phyloP scores from a whole-genome alignment of 2,888 invertebrate species.

The Callyntrura guangdongensis region DNA sequence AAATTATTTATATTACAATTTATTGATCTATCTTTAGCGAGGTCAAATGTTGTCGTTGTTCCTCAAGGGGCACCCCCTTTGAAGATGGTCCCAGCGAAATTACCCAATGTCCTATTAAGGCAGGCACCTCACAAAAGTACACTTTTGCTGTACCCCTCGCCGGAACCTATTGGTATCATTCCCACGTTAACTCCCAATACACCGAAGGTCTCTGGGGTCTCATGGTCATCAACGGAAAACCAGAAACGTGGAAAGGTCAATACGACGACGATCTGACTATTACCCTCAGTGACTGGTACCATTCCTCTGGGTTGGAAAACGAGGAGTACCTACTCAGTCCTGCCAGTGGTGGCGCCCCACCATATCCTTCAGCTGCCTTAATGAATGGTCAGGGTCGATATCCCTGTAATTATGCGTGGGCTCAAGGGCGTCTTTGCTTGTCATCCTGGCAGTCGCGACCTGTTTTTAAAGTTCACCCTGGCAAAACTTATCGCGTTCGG shows the following conservation, averaged over 20 bases:
- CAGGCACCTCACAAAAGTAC: conserved; percentile 69
- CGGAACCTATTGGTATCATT: conserved; percentile 81
- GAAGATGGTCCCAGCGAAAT: conserved; percentile 79
- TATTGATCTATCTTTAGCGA: too few species aligned
- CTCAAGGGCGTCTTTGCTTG: conserved; percentile 38
- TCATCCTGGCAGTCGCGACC: conserved; percentile 39
- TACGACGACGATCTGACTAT: conserved; percentile 80
- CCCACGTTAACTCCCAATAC: conserved; percentile 80
- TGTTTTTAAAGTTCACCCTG: conserved; percentile 58
- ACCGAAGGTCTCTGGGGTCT: conserved; percentile 82
- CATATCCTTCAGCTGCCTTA: conserved; percentile 74
- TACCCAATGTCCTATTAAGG: conserved; percentile 77
- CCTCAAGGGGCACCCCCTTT: conserved; percentile 65
- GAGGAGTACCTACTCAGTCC: conserved; percentile 65
- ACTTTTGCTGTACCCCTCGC: conserved; percentile 50
- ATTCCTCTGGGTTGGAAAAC: conserved; percentile 70
- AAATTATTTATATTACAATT: too few species aligned
- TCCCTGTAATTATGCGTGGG: conserved; percentile 68
- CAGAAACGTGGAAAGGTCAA: conserved; percentile 36
- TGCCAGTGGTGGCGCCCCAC: conserved; percentile 59
- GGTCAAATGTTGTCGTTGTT: too few species aligned
- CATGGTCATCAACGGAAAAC: conserved; percentile 59
- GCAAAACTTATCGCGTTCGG: conserved; percentile 76
- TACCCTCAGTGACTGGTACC: conserved; percentile 81
- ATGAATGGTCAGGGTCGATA: conserved; percentile 79